These are phyloP conservation scores for Drosophila albomicans DNA, from an alignment of 1,140 invertebrate species.

Conservation along the genomic window DNA sequence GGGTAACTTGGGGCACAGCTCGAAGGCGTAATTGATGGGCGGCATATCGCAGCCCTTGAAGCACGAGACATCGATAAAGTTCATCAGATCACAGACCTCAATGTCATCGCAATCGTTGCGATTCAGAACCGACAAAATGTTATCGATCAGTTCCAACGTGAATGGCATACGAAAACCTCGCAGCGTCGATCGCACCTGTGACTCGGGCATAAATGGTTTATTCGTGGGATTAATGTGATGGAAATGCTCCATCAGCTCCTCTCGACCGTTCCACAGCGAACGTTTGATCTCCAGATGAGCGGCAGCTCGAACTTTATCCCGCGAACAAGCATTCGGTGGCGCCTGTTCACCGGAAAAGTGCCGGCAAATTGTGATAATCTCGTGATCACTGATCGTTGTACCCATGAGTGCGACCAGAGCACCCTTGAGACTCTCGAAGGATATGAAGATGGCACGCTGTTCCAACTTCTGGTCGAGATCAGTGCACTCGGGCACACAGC, in stretches of 20 bases:
- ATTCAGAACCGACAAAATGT: slow-evolving; percentile 87
- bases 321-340: slow-evolving; percentile 78
- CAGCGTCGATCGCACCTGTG: slow-evolving; percentile 87
- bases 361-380: slow-evolving; percentile 90
- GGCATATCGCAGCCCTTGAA: slow-evolving; percentile 66
- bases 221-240: slow-evolving; percentile 87
- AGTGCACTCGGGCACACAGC: slow-evolving; percentile 52
- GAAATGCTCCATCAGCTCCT: slow-evolving; percentile 88
- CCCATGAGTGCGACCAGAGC: slow-evolving; percentile 87
- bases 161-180: slow-evolving; percentile 89
- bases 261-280: slow-evolving; percentile 89
- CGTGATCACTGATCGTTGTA: slow-evolving; percentile 90
- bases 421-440: slow-evolving; percentile 87
- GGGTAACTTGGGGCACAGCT: slow-evolving; percentile 78
- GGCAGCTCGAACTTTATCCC: slow-evolving; percentile 85
- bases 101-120: slow-evolving; percentile 89
- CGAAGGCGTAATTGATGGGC: slow-evolving; percentile 76
- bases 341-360: slow-evolving; percentile 86
- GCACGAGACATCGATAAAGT: slow-evolving; percentile 75
- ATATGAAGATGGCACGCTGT: slow-evolving; percentile 47
- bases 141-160: slow-evolving; percentile 88
- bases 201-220: slow-evolving; percentile 86
- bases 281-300: slow-evolving; percentile 89
- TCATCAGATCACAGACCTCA: slow-evolving; percentile 78
- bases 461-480: slow-evolving; percentile 58